phyloP scores from a whole-genome alignment of 2,113 vertebrate species.

The Phylloscopus whistleri region DNA sequence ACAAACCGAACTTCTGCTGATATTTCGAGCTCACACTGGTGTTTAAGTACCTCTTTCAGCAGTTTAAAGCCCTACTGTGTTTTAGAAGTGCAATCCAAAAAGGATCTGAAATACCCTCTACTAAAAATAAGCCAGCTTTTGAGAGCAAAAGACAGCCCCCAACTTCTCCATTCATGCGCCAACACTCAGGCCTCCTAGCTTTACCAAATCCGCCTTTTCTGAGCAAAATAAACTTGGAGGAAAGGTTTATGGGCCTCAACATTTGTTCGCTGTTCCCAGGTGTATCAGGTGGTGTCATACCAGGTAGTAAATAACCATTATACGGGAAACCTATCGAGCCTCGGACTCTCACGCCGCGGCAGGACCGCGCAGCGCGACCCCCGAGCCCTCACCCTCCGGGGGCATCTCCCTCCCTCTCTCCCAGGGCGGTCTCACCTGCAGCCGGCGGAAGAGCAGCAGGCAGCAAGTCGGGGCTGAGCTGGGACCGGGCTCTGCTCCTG shows the following conservation, averaged over 20 bases:
- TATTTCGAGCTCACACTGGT: not conserved
- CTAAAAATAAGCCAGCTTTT: not conserved
- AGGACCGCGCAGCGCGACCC: not conserved
- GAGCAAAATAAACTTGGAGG: not conserved
- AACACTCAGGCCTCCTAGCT: not conserved
- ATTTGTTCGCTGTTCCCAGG: not conserved
- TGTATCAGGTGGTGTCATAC: fast-evolving
- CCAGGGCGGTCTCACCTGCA: not conserved
- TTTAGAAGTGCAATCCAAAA: not conserved
- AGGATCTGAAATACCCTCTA: fast-evolving
- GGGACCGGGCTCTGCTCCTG: not conserved
- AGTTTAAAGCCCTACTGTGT: not conserved
- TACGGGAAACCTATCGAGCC: fast-evolving
- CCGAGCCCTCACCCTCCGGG: not conserved
- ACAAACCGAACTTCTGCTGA: not conserved
- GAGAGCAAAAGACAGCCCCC: fast-evolving
- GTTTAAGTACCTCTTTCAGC: not conserved
- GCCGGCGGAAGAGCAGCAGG: not conserved
- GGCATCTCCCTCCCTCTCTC: not conserved
- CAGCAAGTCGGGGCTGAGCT: not conserved
- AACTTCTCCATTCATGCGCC: not conserved
- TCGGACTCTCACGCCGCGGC: fast-evolving
- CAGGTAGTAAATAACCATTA: not conserved
- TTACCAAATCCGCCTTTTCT: not conserved
- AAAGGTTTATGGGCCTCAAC: not conserved